Evolutionary conservation across 2,888 invertebrate species (phyloP).

Genomic region (Prionchulus punctatus): DNA sequence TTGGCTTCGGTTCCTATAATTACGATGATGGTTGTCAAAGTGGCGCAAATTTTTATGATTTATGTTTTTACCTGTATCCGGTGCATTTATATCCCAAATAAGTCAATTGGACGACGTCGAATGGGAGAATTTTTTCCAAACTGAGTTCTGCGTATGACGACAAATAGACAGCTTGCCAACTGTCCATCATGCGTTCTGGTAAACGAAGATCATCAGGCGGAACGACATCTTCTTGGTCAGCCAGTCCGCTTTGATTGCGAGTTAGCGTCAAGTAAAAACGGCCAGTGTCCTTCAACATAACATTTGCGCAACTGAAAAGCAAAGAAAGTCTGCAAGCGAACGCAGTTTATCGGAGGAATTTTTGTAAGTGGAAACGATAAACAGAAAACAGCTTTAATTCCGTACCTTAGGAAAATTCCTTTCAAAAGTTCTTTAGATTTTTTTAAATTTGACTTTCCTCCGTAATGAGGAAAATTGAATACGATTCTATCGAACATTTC

Average conservation of each 20-base stretch:
- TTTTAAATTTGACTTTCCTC: slow-evolving; percentile 46
- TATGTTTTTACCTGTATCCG: slow-evolving; percentile 4
- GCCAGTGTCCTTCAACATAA: slow-evolving; percentile 11
- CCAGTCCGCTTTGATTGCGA: slow-evolving; percentile 20
- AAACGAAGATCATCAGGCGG: not conserved
- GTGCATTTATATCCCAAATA: not conserved
- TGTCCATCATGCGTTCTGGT: slow-evolving; percentile 20
- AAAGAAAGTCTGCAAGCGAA: no score
- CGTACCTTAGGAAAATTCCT: slow-evolving; percentile 19
- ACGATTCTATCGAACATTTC: slow-evolving; percentile 39
- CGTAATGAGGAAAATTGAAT: slow-evolving; percentile 48
- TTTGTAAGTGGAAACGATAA: no score
- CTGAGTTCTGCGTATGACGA: slow-evolving; percentile 19
- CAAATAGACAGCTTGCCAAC: slow-evolving; percentile 22
- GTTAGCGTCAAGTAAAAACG: slow-evolving; percentile 21
- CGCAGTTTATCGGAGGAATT: no score
- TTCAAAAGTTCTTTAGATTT: slow-evolving; percentile 41
- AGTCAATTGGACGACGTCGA: not conserved
- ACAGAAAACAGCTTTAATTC: no score
- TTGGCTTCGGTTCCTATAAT: not conserved
- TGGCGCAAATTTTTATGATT: not conserved
- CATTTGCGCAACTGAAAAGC: no score
- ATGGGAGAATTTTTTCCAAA: not conserved
- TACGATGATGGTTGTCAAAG: no score
- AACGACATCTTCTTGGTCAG: not conserved